Conservation (phyloP, 2,797 vertebrate species). For the Argya squamiceps region DNA sequence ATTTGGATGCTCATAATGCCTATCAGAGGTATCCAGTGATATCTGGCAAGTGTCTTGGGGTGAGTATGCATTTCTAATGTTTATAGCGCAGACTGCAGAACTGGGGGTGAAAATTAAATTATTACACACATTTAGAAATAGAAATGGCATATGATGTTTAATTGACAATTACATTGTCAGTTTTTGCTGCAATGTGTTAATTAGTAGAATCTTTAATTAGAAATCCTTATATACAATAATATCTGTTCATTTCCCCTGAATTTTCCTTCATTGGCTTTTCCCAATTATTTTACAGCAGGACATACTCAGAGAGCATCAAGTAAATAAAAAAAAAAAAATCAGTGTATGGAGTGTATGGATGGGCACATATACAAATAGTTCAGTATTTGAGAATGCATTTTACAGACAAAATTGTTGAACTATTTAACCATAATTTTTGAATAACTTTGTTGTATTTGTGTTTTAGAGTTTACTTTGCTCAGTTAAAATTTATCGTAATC, state of each 20-base stretch:
- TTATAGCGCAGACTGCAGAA: background rate
- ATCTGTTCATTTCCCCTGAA: background rate
- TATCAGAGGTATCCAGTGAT: background rate
- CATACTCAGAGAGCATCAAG: background rate
- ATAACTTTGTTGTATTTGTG: background rate
- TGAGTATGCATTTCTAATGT: background rate
- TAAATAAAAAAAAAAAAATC: background rate
- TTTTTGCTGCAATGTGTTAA: background rate
- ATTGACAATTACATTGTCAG: background rate
- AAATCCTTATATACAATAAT: background rate
- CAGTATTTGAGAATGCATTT: background rate
- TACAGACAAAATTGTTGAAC: background rate
- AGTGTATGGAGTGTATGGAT: background rate
- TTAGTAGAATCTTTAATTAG: background rate
- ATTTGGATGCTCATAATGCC: background rate
- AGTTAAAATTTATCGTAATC: background rate
- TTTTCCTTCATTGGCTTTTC: slow-evolving; percentile 20
- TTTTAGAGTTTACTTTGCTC: background rate
- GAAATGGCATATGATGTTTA: background rate
- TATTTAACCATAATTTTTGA: background rate
- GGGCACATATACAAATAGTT: background rate
- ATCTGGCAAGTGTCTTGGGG: background rate
- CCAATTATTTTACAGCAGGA: background rate
- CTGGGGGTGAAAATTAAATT: background rate
- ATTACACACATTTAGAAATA: background rate